Percentiles rank a stretch among this genome's conserved stretches.
Evolutionary conservation across 2,888 invertebrate species (phyloP).

Genomic region (Hyposoter dolosus): DNA sequence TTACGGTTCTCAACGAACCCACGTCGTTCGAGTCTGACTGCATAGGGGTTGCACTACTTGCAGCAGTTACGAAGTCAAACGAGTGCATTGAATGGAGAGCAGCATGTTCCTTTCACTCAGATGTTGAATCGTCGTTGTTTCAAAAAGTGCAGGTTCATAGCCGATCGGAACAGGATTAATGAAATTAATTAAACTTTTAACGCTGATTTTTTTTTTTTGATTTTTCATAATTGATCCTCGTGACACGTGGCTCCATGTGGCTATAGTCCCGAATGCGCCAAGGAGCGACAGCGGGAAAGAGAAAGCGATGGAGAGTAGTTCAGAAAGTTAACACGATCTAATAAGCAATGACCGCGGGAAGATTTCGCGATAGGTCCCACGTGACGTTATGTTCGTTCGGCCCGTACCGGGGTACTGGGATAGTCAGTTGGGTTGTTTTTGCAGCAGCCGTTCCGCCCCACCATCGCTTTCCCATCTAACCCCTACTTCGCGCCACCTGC

Average conservation of each 20-base stretch:
- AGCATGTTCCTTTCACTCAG: neutral
- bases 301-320: slow-evolving; percentile 23
- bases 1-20: neutral
- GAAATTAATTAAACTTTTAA: neutral
- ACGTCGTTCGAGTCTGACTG: slow-evolving; percentile 54
- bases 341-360: slow-evolving; percentile 10
- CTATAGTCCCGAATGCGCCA: slow-evolving; percentile 23
- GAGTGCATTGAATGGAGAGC: neutral
- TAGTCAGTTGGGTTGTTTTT: slow-evolving; percentile 78
- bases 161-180: neutral
- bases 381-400: slow-evolving; percentile 74
- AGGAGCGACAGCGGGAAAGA: slow-evolving; percentile 1
- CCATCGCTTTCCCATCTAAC: slow-evolving; percentile 41
- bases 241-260: slow-evolving; percentile 59
- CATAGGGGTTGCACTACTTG: slow-evolving; percentile 42
- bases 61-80: neutral
- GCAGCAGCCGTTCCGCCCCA: slow-evolving; percentile 68
- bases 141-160: neutral
- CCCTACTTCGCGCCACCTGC: slow-evolving; percentile 31
- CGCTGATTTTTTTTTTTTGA: neutral
- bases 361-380: slow-evolving; percentile 64
- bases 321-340: slow-evolving; percentile 26
- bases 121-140: neutral
- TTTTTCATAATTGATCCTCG: neutral
- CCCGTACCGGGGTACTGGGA: slow-evolving; percentile 78